Evolutionary conservation across 2,113 vertebrate genomes (phyloP).

Genomic region (Ammodytes marinus): DNA sequence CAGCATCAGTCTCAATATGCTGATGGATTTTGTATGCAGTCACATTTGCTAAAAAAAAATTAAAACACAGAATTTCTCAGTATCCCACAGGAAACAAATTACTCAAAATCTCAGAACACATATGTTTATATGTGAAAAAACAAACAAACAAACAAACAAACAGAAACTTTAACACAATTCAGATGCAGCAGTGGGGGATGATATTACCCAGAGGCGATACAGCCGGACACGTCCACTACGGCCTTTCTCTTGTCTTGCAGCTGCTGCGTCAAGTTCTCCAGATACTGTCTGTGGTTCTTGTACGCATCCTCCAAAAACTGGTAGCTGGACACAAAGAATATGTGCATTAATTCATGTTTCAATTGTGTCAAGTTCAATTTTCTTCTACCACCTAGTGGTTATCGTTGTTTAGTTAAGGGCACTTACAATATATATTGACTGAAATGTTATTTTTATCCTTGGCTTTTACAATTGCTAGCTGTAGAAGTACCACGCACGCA

Average conservation of each 20-base stretch:
- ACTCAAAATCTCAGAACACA: background rate
- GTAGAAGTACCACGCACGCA: background rate
- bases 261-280: conserved; percentile 95
- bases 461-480: too few species aligned
- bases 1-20: background rate
- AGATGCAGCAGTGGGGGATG: background rate
- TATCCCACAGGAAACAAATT: background rate
- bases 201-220: conserved; percentile 92
- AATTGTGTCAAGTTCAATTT: background rate
- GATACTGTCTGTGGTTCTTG: conserved; percentile 95
- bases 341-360: background rate
- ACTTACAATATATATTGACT: too few species aligned
- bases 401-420: too few species aligned
- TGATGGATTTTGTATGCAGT: background rate
- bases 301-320: conserved; percentile 99
- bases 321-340: conserved; percentile 85
- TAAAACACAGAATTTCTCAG: background rate
- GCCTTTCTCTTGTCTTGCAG: conserved; percentile 96
- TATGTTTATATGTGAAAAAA: background rate
- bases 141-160: too few species aligned
- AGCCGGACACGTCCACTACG: conserved; percentile 92
- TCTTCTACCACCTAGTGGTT: too few species aligned
- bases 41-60: background rate
- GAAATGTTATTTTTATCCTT: background rate
- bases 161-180: background rate